Percentiles rank a stretch among this genome's conserved stretches.
These are phyloP conservation scores for Bufotes viridis DNA, from an alignment of 2,797 vertebrate species.

Conservation along the genomic window DNA sequence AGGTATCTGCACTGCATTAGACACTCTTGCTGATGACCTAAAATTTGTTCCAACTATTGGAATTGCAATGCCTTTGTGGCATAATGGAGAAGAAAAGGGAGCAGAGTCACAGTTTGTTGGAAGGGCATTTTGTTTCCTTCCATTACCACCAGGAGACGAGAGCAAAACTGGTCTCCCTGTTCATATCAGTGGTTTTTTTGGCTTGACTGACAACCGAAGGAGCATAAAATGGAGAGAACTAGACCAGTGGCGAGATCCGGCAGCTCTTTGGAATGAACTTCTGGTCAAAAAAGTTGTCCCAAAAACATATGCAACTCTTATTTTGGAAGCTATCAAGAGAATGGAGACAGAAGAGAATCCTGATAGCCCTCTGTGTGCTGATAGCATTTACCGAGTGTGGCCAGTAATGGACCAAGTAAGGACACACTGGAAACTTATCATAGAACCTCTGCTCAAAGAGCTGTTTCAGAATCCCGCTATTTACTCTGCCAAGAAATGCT, in stretches of 20 bases:
- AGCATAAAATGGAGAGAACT: slow-evolving; percentile 98
- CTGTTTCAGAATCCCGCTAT: slow-evolving; percentile 87
- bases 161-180: slow-evolving; percentile 95
- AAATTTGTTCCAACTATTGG: slow-evolving; percentile 94
- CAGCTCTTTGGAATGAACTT: slow-evolving; percentile 95
- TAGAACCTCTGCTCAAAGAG: slow-evolving; percentile 88
- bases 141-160: slow-evolving; percentile 93
- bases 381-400: slow-evolving; percentile 87
- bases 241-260: slow-evolving; percentile 97
- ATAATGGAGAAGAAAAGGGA: slow-evolving; percentile 74
- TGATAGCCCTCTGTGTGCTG: slow-evolving; percentile 82
- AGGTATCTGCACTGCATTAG: slow-evolving; percentile 88
- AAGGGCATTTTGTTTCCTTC: slow-evolving; percentile 96
- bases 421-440: slow-evolving; percentile 87
- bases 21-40: slow-evolving; percentile 91
- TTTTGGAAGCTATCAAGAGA: slow-evolving; percentile 86
- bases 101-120: slow-evolving; percentile 86
- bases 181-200: slow-evolving; percentile 97
- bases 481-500: slow-evolving; percentile 82
- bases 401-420: slow-evolving; percentile 83
- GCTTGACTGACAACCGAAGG: slow-evolving; percentile 95
- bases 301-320: slow-evolving; percentile 87
- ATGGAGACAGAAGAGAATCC: slow-evolving; percentile 85
- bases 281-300: slow-evolving; percentile 89
- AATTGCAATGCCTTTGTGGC: slow-evolving; percentile 86